Conservation (phyloP, 2,113 vertebrate genomes). For the Regulus satrapa region DNA sequence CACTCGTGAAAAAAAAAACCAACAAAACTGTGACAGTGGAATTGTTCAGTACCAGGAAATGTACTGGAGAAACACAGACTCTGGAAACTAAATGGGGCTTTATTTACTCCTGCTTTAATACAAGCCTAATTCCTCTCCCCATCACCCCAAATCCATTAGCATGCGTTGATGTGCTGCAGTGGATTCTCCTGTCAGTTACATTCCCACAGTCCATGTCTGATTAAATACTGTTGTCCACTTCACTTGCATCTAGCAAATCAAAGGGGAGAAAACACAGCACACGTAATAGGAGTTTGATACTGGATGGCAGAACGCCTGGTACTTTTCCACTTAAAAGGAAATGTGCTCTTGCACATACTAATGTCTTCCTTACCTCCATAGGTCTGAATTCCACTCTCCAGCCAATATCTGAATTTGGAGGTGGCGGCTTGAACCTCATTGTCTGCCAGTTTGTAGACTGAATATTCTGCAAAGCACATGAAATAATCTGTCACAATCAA, state of each 20-base stretch:
- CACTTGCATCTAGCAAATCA: neutral
- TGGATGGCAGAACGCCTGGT: neutral
- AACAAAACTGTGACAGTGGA: neutral
- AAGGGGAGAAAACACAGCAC: neutral
- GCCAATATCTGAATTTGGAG: conserved; percentile 97
- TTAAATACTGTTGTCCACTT: conserved; percentile 39
- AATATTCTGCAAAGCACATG: conserved; percentile 82
- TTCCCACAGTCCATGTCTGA: conserved; percentile 34
- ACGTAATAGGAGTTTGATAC: neutral
- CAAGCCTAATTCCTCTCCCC: conserved; percentile 12
- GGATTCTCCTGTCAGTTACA: conserved; percentile 46
- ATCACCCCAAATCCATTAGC: conserved; percentile 10
- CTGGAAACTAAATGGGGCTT: neutral
- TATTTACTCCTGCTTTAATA: conserved; percentile 26
- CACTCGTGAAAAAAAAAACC: neutral
- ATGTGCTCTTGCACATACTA: neutral
- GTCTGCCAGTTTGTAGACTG: conserved; percentile 99
- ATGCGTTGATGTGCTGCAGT: neutral
- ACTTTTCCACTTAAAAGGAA: conserved; percentile 10
- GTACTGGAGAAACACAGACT: neutral
- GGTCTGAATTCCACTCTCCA: conserved; percentile 98
- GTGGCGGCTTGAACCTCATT: conserved; percentile 98
- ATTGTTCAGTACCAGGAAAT: neutral
- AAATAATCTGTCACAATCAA: conserved; percentile 19
- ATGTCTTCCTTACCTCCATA: conserved; percentile 84